Evolutionary conservation across 2,888 invertebrate species (phyloP).

Genomic region (Ectemnius lituratus): DNA sequence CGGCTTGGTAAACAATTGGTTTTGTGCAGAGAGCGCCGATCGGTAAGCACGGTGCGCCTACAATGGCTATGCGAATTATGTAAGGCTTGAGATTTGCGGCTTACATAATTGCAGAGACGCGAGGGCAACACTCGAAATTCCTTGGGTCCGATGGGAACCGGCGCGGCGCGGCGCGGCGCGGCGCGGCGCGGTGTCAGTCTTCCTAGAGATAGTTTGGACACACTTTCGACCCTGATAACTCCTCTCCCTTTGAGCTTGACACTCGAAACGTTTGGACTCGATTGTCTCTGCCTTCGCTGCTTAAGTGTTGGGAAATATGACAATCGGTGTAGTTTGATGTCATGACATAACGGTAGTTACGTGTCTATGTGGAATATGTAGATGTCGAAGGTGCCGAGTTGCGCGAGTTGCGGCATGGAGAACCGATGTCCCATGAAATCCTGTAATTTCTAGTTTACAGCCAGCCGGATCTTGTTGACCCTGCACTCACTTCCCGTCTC

Average conservation of each 20-base stretch:
- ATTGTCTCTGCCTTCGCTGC: background rate
- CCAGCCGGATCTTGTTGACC: too few species aligned
- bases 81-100: slow-evolving; percentile 37
- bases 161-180: background rate
- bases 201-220: too few species aligned
- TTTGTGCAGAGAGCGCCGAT: slow-evolving; percentile 36
- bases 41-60: slow-evolving; percentile 10
- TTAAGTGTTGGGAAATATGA: slow-evolving; percentile 15
- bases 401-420: too few species aligned
- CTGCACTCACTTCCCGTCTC: too few species aligned
- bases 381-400: background rate
- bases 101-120: slow-evolving; percentile 36
- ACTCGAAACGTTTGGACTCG: background rate
- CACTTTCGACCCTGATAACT: too few species aligned
- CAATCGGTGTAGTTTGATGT: slow-evolving; percentile 28
- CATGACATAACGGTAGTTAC: slow-evolving; percentile 45
- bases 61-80: slow-evolving; percentile 33
- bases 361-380: slow-evolving; percentile 17
- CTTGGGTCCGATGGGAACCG: slow-evolving; percentile 4
- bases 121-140: slow-evolving; percentile 10
- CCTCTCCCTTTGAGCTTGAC: too few species aligned
- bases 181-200: background rate
- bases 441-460: too few species aligned
- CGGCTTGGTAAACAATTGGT: slow-evolving; percentile 47
- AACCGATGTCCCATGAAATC: too few species aligned